Evolutionary conservation across 2,888 invertebrate genomes (phyloP).

Genomic region (Eilema sororculum): DNA sequence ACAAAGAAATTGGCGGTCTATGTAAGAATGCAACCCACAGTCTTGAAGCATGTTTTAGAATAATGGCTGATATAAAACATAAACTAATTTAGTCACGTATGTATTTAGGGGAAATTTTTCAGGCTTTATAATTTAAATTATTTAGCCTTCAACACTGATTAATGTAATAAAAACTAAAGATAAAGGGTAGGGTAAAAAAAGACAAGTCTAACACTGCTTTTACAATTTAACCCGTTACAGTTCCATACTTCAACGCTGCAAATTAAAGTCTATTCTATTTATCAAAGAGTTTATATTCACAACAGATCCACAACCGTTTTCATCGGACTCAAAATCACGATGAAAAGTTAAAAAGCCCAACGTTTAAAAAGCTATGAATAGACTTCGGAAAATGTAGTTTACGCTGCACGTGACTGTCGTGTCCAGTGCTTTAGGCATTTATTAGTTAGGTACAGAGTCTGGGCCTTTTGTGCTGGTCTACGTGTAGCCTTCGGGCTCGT

Average conservation of each 20-base stretch:
- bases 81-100: too few relatives aligned
- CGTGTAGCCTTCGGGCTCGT: conserved; percentile 16
- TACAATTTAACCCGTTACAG: not conserved
- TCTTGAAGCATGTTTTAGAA: too few relatives aligned
- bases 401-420: not conserved
- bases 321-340: not conserved
- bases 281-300: not conserved
- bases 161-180: too few relatives aligned
- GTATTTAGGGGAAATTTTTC: too few relatives aligned
- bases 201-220: not conserved
- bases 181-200: too few relatives aligned
- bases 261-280: not conserved
- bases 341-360: not conserved
- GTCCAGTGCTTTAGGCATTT: conserved; percentile 25
- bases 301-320: not conserved
- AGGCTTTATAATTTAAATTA: too few relatives aligned
- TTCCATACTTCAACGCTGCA: not conserved
- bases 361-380: conserved; percentile 2
- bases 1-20: too few relatives aligned
- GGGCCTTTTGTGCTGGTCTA: conserved; percentile 22
- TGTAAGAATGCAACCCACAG: not conserved
- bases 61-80: too few relatives aligned
- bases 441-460: conserved; percentile 23
- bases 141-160: too few relatives aligned
- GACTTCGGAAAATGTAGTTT: conserved; percentile 9